These are phyloP conservation scores for Scaptomyza hsui DNA, from an alignment of 1,140 invertebrate species.

Conservation along the genomic window DNA sequence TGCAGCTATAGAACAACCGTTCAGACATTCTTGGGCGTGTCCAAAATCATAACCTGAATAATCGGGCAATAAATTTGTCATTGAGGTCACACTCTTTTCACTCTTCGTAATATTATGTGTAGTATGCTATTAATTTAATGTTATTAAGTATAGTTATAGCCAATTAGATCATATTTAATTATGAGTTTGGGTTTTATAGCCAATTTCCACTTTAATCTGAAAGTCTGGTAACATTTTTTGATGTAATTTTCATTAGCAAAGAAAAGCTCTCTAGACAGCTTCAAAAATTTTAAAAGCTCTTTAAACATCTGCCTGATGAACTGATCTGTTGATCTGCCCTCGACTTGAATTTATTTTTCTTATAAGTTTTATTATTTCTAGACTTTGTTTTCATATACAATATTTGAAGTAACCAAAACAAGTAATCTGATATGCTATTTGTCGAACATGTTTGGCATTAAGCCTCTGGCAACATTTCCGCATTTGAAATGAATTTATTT, in stretches of 20 bases:
- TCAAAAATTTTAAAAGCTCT: neutral
- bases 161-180: constrained; percentile 18
- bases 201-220: neutral
- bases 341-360: constrained; percentile 11
- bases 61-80: constrained; percentile 13
- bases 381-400: constrained; percentile 2
- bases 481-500: constrained; percentile 57
- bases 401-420: constrained; percentile 54
- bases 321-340: constrained; percentile 13
- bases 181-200: neutral
- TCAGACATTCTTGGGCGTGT: constrained; percentile 15
- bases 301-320: constrained; percentile 33
- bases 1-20: neutral
- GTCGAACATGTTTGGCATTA: constrained; percentile 77
- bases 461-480: constrained; percentile 72
- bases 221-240: constrained; percentile 24
- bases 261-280: neutral
- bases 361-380: constrained; percentile 19
- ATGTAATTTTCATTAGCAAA: neutral
- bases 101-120: constrained; percentile 2
- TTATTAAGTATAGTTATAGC: constrained; percentile 17
- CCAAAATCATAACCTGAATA: neutral
- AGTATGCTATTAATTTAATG: constrained; percentile 26
- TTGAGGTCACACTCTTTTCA: constrained; percentile 15
- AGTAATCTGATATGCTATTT: constrained; percentile 78